These are phyloP conservation scores for Eptesicus fuscus DNA, from an alignment of 2,113 vertebrate species.

Conservation along the genomic window DNA sequence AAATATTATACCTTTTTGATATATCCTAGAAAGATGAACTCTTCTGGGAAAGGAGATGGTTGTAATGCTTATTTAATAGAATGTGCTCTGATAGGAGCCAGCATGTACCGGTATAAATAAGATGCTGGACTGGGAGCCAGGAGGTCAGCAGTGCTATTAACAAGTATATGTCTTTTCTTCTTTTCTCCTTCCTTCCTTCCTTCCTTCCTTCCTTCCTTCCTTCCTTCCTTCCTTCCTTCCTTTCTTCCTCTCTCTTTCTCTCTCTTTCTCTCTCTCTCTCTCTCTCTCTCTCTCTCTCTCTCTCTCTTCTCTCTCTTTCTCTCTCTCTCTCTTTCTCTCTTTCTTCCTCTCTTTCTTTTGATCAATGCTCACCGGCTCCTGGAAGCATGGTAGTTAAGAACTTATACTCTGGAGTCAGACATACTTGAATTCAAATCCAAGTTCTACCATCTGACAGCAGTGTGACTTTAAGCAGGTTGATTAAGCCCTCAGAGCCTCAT, in stretches of 20 bases:
- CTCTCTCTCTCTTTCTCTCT: not conserved
- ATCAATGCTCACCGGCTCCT: not conserved
- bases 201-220: not conserved
- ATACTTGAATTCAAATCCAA: not conserved
- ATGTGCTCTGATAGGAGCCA: not conserved
- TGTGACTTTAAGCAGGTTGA: not conserved
- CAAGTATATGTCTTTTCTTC: not conserved
- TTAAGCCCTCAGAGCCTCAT: not conserved
- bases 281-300: too few relatives aligned
- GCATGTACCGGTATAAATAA: not conserved
- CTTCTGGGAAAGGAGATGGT: not conserved
- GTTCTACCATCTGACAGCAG: not conserved
- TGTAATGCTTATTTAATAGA: not conserved
- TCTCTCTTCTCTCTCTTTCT: not conserved
- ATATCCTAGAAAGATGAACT: not conserved
- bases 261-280: not conserved
- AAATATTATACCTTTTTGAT: not conserved
- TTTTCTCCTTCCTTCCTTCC: too few relatives aligned
- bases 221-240: too few relatives aligned
- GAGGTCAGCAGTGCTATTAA: not conserved
- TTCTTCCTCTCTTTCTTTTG: too few relatives aligned
- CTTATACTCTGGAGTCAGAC: not conserved
- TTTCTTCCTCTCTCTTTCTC: too few relatives aligned
- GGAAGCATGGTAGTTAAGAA: not conserved
- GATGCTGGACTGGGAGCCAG: not conserved